Percentiles rank a stretch among this genome's conserved stretches.
These are phyloP conservation scores for Burhinus oedicnemus DNA, from an alignment of 2,113 vertebrate species.

Conservation along the genomic window DNA sequence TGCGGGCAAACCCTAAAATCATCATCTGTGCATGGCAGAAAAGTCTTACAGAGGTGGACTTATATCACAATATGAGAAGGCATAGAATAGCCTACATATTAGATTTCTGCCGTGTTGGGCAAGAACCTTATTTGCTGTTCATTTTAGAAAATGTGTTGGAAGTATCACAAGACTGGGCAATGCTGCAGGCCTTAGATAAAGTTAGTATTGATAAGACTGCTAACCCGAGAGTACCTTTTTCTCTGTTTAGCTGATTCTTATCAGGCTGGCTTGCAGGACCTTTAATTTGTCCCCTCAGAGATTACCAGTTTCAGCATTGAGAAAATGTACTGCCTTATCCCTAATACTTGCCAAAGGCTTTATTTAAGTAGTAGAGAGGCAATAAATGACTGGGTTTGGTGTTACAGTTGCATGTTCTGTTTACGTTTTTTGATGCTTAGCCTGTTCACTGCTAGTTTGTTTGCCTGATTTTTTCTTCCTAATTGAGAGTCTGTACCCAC, in stretches of 20 bases:
- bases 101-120: background rate
- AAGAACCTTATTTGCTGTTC: background rate
- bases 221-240: background rate
- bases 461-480: slow-evolving; percentile 31
- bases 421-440: background rate
- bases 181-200: background rate
- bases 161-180: background rate
- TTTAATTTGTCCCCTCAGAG: slow-evolving; percentile 32
- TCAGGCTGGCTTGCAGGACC: background rate
- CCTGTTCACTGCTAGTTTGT: slow-evolving; percentile 30
- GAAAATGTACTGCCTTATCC: slow-evolving; percentile 8
- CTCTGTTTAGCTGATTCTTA: background rate
- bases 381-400: slow-evolving; percentile 17
- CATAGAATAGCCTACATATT: background rate
- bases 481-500: background rate
- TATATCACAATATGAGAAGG: background rate
- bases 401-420: slow-evolving; percentile 16
- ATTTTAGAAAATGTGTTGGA: background rate
- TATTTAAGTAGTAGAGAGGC: slow-evolving; percentile 3
- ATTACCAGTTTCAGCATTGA: background rate
- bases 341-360: slow-evolving; percentile 2
- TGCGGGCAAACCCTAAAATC: background rate
- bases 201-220: background rate
- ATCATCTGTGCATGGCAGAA: background rate
- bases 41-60: background rate